These are phyloP conservation scores for Augochlorella aurata DNA, from an alignment of 2,888 invertebrate species.

Conservation along the genomic window DNA sequence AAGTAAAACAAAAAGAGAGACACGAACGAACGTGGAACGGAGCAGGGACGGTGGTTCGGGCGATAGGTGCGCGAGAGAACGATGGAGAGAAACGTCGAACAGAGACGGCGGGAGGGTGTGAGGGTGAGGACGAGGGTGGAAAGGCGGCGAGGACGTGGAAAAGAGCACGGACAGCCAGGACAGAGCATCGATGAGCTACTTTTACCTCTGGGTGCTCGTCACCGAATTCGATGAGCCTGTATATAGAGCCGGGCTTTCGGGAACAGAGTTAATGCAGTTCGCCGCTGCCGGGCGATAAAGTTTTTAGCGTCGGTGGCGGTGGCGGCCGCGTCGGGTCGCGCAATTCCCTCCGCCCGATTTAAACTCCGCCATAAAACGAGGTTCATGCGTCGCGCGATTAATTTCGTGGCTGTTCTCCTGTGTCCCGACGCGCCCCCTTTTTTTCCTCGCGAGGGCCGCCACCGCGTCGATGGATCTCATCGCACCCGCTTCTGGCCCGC, in stretches of 20 bases:
- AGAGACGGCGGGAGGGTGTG: too few relatives aligned
- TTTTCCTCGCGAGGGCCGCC: neutral
- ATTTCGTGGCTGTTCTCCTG: constrained; percentile 57
- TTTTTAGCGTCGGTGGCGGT: constrained; percentile 62
- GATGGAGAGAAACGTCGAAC: too few relatives aligned
- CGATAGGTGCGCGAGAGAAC: too few relatives aligned
- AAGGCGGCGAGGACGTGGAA: constrained; percentile 26
- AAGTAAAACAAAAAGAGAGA: constrained; percentile 24
- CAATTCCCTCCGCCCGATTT: constrained; percentile 63
- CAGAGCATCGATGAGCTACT: constrained; percentile 52
- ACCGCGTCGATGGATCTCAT: neutral
- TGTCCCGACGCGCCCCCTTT: constrained; percentile 16
- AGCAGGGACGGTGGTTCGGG: too few relatives aligned
- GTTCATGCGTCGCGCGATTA: constrained; percentile 61
- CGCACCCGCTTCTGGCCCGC: neutral
- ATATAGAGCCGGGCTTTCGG: constrained; percentile 46
- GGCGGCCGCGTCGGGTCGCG: constrained; percentile 18
- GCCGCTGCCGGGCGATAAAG: constrained; percentile 67
- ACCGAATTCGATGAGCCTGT: constrained; percentile 57
- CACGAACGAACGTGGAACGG: too few relatives aligned
- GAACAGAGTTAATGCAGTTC: constrained; percentile 66
- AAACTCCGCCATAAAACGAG: constrained; percentile 56
- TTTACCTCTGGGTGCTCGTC: constrained; percentile 58
- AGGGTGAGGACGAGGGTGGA: neutral
- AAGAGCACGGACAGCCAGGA: constrained; percentile 28